phyloP scores from a whole-genome alignment of 2,113 vertebrate species.

The Octodon degus region DNA sequence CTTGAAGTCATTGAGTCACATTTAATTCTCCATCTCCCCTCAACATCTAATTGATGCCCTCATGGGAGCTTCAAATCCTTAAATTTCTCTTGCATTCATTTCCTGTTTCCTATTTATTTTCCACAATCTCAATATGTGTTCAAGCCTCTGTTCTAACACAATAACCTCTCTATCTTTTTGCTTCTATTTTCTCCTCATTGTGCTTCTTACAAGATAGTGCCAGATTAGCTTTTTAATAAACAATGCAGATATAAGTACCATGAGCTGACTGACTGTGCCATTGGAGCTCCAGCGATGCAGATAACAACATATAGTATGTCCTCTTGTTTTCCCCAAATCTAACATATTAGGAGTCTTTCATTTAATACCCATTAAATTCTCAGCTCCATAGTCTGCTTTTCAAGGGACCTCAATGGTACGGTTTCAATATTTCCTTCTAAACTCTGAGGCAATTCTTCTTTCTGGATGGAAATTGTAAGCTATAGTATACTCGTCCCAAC shows the following conservation, averaged over 20 bases:
- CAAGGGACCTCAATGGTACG: neutral
- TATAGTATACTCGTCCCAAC: neutral
- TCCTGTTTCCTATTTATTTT: slow-evolving; percentile 38
- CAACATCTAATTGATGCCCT: neutral
- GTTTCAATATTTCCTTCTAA: slow-evolving; percentile 33
- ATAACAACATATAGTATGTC: neutral
- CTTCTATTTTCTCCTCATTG: neutral
- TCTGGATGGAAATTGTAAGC: neutral
- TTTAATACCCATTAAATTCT: slow-evolving; percentile 52
- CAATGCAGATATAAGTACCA: neutral
- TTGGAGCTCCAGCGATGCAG: neutral
- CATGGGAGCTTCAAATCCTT: neutral
- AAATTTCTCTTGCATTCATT: neutral
- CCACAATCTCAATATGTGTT: neutral
- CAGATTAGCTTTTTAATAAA: slow-evolving; percentile 42
- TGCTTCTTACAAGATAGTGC: slow-evolving; percentile 20
- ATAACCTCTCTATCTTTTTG: slow-evolving; percentile 23
- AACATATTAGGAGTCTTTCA: slow-evolving; percentile 43
- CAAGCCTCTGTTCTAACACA: neutral
- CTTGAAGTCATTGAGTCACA: slow-evolving; percentile 1
- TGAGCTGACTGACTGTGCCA: neutral
- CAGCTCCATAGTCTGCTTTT: slow-evolving; percentile 51
- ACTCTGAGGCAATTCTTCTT: slow-evolving; percentile 19
- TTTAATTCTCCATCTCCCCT: neutral
- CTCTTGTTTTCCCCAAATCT: neutral